Evolutionary conservation across 2,113 vertebrate species (phyloP).

Genomic region (Rhinogobius similis): DNA sequence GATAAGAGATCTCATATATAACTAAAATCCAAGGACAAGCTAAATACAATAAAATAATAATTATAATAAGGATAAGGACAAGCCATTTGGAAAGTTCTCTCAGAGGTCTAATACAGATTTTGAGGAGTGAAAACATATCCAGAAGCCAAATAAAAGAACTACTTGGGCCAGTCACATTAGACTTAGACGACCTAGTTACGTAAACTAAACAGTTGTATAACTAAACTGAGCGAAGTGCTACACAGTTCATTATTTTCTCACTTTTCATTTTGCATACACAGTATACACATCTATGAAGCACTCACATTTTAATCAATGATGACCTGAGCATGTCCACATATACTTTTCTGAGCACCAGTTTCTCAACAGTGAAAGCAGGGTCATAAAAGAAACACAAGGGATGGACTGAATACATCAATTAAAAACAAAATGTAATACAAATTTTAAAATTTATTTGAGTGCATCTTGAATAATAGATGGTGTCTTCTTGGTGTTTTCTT

Average conservation of each 20-base stretch:
- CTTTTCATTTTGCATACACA: conserved; percentile 64
- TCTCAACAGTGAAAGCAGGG: neutral
- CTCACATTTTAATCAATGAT: conserved; percentile 19
- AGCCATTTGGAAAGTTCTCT: neutral
- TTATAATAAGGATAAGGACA: neutral
- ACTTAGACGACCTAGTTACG: neutral
- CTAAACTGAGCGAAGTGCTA: neutral
- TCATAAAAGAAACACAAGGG: conserved; percentile 4
- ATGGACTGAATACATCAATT: conserved; percentile 14
- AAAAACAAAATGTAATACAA: conserved; percentile 12
- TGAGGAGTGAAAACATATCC: neutral
- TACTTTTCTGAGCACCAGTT: conserved; percentile 1
- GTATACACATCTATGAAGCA: conserved; percentile 59
- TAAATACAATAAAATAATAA: neutral
- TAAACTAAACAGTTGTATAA: neutral
- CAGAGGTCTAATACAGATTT: neutral
- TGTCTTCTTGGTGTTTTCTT: neutral
- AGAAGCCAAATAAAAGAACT: neutral
- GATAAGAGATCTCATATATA: neutral
- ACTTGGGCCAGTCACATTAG: neutral
- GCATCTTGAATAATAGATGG: neutral
- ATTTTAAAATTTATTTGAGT: neutral
- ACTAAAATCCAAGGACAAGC: neutral
- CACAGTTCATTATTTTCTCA: neutral
- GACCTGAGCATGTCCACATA: neutral